phyloP scores from a whole-genome alignment of 2,113 vertebrate genomes.

The Falco punctatus region DNA sequence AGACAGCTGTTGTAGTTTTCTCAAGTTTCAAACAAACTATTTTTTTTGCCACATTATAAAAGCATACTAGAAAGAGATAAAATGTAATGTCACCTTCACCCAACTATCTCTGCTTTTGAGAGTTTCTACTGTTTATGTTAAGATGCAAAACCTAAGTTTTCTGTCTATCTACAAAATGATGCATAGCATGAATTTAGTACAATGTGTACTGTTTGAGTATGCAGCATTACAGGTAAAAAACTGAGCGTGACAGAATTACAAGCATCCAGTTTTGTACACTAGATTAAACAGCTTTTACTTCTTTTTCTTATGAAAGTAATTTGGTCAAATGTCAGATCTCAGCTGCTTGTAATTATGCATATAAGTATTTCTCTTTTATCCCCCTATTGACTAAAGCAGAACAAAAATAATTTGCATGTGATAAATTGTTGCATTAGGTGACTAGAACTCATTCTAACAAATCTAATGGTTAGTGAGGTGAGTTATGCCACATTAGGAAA shows the following conservation, averaged over 20 bases:
- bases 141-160: not conserved
- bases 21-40: not conserved
- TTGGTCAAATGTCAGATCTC: not conserved
- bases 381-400: not conserved
- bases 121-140: not conserved
- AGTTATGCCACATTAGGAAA: not conserved
- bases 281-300: not conserved
- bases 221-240: not conserved
- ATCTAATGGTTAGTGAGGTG: not conserved
- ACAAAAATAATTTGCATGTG: not conserved
- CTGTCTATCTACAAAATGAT: not conserved
- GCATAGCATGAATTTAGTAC: not conserved
- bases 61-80: not conserved
- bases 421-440: not conserved
- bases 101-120: not conserved
- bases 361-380: not conserved
- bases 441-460: not conserved
- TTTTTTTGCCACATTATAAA: not conserved
- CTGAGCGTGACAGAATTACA: not conserved
- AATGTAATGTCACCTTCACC: not conserved
- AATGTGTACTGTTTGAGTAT: not conserved
- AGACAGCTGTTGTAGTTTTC: not conserved
- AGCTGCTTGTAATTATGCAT: not conserved
- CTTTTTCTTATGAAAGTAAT: not conserved
- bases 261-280: not conserved